phyloP scores from a whole-genome alignment of 1,140 invertebrate genomes.

The Camponotus vicinus region DNA sequence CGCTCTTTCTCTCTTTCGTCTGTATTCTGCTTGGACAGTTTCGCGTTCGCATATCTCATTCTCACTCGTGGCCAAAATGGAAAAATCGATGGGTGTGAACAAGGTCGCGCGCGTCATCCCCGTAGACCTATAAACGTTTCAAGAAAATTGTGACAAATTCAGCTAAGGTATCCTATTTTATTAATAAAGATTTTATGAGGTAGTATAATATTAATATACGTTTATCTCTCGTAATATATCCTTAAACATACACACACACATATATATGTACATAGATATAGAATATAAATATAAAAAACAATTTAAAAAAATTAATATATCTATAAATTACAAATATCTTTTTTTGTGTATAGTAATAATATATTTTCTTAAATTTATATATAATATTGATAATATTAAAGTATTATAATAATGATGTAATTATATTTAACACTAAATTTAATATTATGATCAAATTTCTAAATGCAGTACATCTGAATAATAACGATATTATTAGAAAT shows the following conservation, averaged over 20 bases:
- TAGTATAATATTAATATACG: background rate
- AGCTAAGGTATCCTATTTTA: background rate
- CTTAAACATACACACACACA: background rate
- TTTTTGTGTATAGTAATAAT: background rate
- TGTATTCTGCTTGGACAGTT: slow-evolving; percentile 6
- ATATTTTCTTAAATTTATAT: too few relatives aligned
- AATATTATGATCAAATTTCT: background rate
- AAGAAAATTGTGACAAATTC: background rate
- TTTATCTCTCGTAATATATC: background rate
- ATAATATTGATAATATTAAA: background rate
- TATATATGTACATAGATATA: too few relatives aligned
- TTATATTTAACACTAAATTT: background rate
- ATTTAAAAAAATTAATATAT: background rate
- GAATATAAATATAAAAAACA: background rate
- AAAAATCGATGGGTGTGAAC: slow-evolving; percentile 47
- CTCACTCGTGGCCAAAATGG: slow-evolving; percentile 27
- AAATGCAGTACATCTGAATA: background rate
- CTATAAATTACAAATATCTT: background rate
- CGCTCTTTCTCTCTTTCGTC: background rate
- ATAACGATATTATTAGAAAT: background rate
- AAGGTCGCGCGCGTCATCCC: slow-evolving; percentile 44
- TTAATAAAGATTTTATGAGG: background rate
- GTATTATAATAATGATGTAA: background rate
- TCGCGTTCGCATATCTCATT: slow-evolving; percentile 11
- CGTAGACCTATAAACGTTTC: slow-evolving; percentile 28